These are phyloP conservation scores for Callipepla californica DNA, from an alignment of 2,113 vertebrate species.

Conservation along the genomic window DNA sequence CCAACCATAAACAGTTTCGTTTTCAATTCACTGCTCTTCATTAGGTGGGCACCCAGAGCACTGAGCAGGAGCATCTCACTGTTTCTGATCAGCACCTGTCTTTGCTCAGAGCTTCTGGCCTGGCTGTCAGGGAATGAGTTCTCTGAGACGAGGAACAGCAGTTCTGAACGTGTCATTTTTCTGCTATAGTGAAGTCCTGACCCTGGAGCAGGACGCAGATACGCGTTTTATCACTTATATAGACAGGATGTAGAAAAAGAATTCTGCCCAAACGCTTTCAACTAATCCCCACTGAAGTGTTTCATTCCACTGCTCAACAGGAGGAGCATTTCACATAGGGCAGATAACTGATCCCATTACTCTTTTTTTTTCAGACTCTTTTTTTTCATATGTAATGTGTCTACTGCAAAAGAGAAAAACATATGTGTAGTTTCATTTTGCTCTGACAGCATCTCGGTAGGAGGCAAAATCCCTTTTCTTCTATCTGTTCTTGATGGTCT, in stretches of 20 bases:
- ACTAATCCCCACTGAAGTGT: neutral
- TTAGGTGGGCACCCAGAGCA: neutral
- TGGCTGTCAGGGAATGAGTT: neutral
- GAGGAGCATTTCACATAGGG: neutral
- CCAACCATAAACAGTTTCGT: neutral
- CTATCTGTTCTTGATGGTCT: slow-evolving; percentile 32
- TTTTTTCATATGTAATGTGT: neutral
- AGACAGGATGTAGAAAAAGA: accelerated
- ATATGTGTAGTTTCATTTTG: neutral
- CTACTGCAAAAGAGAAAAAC: neutral
- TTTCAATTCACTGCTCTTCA: neutral
- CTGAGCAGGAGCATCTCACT: accelerated
- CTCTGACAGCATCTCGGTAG: neutral
- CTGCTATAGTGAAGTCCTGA: neutral
- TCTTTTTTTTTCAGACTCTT: neutral
- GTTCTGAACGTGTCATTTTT: neutral
- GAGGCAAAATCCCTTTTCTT: slow-evolving; percentile 5
- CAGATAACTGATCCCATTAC: neutral
- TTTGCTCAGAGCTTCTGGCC: neutral
- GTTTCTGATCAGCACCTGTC: neutral
- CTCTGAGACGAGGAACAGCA: neutral
- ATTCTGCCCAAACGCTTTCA: neutral
- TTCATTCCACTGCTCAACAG: neutral
- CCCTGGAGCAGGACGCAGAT: neutral
- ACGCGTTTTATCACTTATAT: neutral